Evolutionary conservation across 2,888 invertebrate species (phyloP).

Genomic region (Rotaria macrura): DNA sequence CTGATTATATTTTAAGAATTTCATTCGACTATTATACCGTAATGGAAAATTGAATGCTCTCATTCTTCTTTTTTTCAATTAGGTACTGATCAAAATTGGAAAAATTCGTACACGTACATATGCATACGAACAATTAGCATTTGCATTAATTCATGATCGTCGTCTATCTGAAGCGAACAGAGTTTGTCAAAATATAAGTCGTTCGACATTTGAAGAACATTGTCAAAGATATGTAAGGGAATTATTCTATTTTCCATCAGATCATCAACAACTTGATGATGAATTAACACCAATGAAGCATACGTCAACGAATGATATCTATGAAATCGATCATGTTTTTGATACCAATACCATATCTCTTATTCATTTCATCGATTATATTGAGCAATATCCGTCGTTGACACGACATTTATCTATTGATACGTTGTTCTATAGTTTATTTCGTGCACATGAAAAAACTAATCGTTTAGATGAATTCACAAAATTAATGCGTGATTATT

Average conservation of each 20-base stretch:
- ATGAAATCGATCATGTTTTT: neutral
- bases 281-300: neutral
- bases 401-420: neutral
- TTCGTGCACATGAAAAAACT: neutral
- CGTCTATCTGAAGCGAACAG: neutral
- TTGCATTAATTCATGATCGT: neutral
- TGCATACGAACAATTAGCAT: slow-evolving; percentile 3
- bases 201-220: neutral
- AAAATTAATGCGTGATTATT: neutral
- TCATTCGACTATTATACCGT: no score
- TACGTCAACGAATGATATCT: neutral
- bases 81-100: neutral
- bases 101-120: neutral
- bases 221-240: neutral
- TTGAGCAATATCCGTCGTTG: neutral
- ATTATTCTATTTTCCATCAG: neutral
- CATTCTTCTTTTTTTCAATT: neutral
- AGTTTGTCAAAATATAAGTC: neutral
- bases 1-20: no score
- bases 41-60: no score
- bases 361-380: neutral
- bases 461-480: neutral
- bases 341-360: neutral
- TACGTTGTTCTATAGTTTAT: neutral
- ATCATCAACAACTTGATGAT: neutral